These are phyloP conservation scores for Cydia pomonella DNA, from an alignment of 1,140 invertebrate genomes.

Conservation along the genomic window DNA sequence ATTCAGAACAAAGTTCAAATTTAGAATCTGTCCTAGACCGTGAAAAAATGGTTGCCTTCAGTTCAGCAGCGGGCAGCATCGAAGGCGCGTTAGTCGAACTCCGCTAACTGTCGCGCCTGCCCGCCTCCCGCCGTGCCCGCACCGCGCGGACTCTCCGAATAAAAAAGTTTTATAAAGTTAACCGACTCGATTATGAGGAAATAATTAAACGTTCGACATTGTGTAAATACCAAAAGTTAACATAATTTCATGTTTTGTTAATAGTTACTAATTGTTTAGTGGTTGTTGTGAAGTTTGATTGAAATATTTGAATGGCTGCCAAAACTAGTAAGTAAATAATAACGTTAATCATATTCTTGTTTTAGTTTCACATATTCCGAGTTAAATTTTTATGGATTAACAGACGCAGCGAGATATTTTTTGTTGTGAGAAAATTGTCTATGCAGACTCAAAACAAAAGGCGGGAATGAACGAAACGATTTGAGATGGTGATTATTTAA, in stretches of 20 bases:
- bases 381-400: neutral
- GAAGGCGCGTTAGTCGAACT: neutral
- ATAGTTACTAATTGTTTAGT: constrained; percentile 17
- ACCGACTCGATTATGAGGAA: neutral
- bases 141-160: neutral
- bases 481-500: neutral
- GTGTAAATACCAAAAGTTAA: neutral
- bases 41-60: constrained; percentile 11
- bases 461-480: neutral
- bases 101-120: neutral
- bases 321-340: constrained; percentile 28
- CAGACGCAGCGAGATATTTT: neutral
- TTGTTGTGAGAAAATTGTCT: neutral
- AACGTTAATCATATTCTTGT: neutral
- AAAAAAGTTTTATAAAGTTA: constrained; percentile 17
- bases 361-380: neutral
- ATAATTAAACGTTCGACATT: neutral
- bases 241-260: neutral
- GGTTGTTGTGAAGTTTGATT: constrained; percentile 11
- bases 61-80: neutral
- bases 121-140: neutral
- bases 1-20: neutral
- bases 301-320: constrained; percentile 22
- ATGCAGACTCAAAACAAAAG: neutral
- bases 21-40: constrained; percentile 15